Conservation (phyloP, 2,113 vertebrate species). For the Urocynchramus pylzowi region DNA sequence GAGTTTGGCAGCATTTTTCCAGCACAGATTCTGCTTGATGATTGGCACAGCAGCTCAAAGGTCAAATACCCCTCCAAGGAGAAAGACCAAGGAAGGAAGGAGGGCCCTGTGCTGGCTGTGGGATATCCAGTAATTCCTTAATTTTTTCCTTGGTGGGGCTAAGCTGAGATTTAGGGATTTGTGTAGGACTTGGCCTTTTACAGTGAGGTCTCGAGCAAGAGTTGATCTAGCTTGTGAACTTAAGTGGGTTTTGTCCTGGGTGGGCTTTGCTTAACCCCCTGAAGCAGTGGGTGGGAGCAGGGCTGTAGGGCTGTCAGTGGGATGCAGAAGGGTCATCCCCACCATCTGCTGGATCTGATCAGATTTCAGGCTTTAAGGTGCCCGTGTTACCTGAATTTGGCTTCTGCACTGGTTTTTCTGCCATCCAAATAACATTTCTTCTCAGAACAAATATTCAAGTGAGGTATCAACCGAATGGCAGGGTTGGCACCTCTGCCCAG, state of each 20-base stretch:
- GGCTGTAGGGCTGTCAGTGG: background rate
- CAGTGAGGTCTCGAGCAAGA: background rate
- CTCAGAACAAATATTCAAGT: background rate
- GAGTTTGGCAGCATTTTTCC: background rate
- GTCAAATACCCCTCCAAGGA: background rate
- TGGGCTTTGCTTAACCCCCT: background rate
- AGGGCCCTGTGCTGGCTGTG: background rate
- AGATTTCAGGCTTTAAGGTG: background rate
- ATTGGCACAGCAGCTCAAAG: background rate
- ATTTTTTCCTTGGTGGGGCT: background rate
- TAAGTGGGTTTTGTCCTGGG: background rate
- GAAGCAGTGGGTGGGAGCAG: background rate
- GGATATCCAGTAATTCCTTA: background rate
- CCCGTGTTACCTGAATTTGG: background rate
- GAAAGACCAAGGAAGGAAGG: background rate
- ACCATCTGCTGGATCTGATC: background rate
- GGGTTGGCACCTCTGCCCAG: background rate
- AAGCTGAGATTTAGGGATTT: background rate
- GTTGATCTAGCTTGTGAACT: background rate
- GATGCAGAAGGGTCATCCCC: background rate
- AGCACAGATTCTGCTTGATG: background rate
- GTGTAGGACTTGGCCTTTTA: background rate
- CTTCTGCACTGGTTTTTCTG: background rate
- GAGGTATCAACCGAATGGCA: accelerated
- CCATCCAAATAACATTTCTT: background rate